Base-by-base conservation (phyloP, 2,888 invertebrate species). In the Melangyna quadrimaculata region DNA sequence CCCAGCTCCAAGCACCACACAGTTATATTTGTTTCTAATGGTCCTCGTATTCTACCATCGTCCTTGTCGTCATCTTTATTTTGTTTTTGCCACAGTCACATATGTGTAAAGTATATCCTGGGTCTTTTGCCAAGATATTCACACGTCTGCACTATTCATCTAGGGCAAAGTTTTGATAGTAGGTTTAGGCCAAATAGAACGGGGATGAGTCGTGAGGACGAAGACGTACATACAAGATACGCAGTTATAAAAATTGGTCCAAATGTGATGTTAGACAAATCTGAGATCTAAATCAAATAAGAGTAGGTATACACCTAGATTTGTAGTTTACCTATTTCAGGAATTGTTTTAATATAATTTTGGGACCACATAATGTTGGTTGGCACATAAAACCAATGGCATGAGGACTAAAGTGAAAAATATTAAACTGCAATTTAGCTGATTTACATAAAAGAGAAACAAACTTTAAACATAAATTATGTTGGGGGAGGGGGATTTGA, bases 301-400 rank as follows among this genome's bases (percentile, higher is more conserved):
- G n/a, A n/a, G n/a, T n/a, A n/a, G n/a, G n/a, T n/a, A n/a, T n/a
- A n/a, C n/a, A n/a, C n/a, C n/a, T n/a, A n/a, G n/a, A n/a, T n/a
- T n/a, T n/a, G n/a, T n/a, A n/a, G n/a, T n/a, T n/a, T n/a, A n/a
- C n/a, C n/a, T n/a, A 55, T 75, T 22, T 22, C 51, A 69, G 67
- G 79, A 55, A 53, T 59, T 75, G 70, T 53, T 40, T 27, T 65
- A 45, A 81, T 75, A 65, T 75, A 63, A 65, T 80, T 70, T 75
- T 75, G 19, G 75, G 17, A 55, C 29, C 55, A 65, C 63, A 29
- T 14, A 22, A 10, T 32, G 3, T 9, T 32, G 32, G 32, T 32
- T 10, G 32, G 10, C 32, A 32, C 32, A 32, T 9, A 29, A 29
- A 7, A 7, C 29, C n/a, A n/a, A n/a, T n/a, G n/a, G n/a, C n/a